phyloP scores from a whole-genome alignment of 2,113 vertebrate species.

The Choloepus hoffmanni region DNA sequence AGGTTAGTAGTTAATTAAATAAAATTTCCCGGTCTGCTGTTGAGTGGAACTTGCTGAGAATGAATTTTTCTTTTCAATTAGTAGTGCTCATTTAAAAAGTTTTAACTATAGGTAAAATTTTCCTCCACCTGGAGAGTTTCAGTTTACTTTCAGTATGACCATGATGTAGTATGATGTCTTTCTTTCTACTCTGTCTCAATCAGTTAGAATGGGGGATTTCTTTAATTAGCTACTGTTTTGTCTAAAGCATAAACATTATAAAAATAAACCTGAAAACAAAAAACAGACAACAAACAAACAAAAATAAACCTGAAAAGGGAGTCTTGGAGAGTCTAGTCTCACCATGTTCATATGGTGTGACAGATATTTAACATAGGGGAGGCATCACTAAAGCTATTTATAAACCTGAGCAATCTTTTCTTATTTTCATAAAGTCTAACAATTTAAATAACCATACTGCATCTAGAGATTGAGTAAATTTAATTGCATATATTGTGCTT shows the following conservation, averaged over 20 bases:
- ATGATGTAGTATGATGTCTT: too few species aligned
- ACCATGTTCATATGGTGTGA: background rate
- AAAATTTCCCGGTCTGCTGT: background rate
- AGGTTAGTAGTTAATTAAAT: background rate
- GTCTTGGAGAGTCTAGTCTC: conserved; percentile 44
- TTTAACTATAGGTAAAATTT: background rate
- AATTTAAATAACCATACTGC: conserved; percentile 82
- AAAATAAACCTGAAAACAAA: conserved; percentile 52
- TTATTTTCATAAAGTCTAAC: conserved; percentile 75
- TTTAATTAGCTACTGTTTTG: conserved; percentile 67
- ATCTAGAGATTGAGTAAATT: conserved; percentile 88
- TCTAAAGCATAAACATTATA: conserved; percentile 63
- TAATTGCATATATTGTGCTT: conserved; percentile 90
- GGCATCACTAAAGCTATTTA: conserved; percentile 69
- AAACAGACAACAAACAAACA: too few species aligned
- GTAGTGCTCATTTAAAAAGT: background rate
- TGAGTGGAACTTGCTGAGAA: conserved; percentile 2
- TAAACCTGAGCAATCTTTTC: conserved; percentile 79
- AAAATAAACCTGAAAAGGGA: conserved; percentile 71
- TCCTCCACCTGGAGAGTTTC: background rate
- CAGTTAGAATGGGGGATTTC: background rate
- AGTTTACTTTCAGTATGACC: background rate
- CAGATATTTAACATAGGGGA: conserved; percentile 37
- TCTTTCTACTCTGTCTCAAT: too few species aligned
- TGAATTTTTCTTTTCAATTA: background rate